Evolutionary conservation across 2,888 invertebrate genomes (phyloP).

Genomic region (Cryptosula pallasiana): DNA sequence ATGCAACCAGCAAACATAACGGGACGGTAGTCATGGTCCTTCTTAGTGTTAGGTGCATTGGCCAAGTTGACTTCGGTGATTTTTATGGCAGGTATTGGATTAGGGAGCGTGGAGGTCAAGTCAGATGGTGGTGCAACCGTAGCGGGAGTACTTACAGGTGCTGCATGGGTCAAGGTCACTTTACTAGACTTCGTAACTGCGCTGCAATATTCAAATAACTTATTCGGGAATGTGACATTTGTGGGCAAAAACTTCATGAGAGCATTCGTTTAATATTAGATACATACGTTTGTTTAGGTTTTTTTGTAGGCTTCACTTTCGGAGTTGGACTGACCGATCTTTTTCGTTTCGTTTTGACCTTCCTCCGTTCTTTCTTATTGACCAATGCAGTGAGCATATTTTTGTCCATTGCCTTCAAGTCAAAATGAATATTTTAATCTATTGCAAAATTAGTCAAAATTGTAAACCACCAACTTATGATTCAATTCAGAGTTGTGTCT

Average conservation of each 20-base stretch:
- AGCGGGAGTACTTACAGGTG: too few species aligned
- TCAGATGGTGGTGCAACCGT: too few species aligned
- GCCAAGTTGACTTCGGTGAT: conserved; percentile 15
- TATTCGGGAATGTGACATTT: too few species aligned
- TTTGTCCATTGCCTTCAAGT: too few species aligned
- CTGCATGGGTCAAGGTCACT: too few species aligned
- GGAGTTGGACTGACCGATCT: neutral
- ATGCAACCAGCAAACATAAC: conserved; percentile 20
- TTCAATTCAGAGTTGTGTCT: too few species aligned
- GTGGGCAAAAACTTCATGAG: too few species aligned
- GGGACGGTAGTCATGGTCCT: conserved; percentile 23
- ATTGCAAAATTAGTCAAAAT: too few species aligned
- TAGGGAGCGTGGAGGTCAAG: neutral
- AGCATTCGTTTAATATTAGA: neutral
- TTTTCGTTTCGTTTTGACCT: neutral
- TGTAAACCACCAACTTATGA: too few species aligned
- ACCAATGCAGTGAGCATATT: neutral
- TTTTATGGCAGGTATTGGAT: conserved; percentile 1
- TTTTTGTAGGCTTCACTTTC: neutral
- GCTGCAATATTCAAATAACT: too few species aligned
- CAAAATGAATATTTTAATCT: too few species aligned
- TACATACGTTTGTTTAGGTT: neutral
- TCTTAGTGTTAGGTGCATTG: conserved; percentile 16
- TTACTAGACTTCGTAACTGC: too few species aligned
- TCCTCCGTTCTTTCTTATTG: neutral